Evolutionary conservation across 2,797 vertebrate species (phyloP), one percentile per base, ranked within the genome.

Genomic region (Microchirus variegatus): DNA sequence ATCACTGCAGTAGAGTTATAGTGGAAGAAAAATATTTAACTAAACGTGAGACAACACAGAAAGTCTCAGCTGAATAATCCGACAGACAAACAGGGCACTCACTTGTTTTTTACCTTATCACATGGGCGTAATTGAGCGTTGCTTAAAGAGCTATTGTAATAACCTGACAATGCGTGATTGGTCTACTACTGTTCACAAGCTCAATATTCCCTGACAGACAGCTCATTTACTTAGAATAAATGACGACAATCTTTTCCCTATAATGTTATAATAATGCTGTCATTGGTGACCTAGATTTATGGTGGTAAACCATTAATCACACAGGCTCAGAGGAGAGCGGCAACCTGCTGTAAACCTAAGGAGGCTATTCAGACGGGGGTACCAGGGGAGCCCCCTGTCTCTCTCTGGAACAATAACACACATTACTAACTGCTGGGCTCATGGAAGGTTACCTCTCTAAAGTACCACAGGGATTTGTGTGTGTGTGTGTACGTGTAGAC

Each of bases 261-360:
- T 73, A 18, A 81, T 49, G 68, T 85, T 78, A 60, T 83, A 82
- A 83, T 86, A 89, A 86, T 67, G 53, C 80, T 89, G 90, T 90
- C 83, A 78, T 59, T 75, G 86, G 73, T 88, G 80, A 86, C 76
- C 54, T 90, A 89, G 82, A 85, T 91, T 84, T 84, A 38, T 48
- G 75, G 64, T 67, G 84, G 90, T 82, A 90, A 81, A 71, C 85
- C 79, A 84, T 94, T 93, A 87, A 89, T 94, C 91, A 87, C 86
- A 83, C 70, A 55, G 84, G 67, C 53, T 63, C 17, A 76, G 18
- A 82, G 73, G 66, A 78, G 73, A 72, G 59, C 70, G 57, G 81
- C 73, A 81, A 86, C 81, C 80, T 73, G 67, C 75, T 64, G 60
- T 35, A 75, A 70, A 81, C 74, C 64, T 78, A 69, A 67, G 59